Base-by-base conservation (phyloP, 1,140 invertebrate species). In the Cyclina sinensis region DNA sequence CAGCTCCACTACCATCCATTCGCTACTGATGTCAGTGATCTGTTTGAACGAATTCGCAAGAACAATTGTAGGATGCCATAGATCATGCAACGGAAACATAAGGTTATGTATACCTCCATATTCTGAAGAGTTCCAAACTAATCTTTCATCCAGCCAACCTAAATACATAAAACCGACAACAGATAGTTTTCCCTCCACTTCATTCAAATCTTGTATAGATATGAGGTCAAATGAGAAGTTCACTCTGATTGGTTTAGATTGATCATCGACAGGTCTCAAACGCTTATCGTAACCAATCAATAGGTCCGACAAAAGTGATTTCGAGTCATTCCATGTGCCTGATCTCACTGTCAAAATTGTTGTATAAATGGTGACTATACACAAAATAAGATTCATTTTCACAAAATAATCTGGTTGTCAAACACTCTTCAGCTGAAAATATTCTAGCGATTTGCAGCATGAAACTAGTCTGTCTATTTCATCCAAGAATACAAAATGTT, bases 121-220 rank as follows among this genome's bases (percentile, higher is more conserved):
- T n/a, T 18, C 21, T 5, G 46, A 18, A 18, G 70, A 68, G 30
- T 85, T 16, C 83, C 83, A 85, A 43, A 43, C n/a, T 37, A 85
- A 21, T 16, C 16, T 54, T 24, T 27, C 48, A 39, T 85, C 83
- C 9, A 37, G 54, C 83, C 83, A 85, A 16, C 5, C 18, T 14
- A 85, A 16, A n/a, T 16, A 5, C 16, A 85, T 35, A 0, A 57
- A 16, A 0, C 59, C 83, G 0, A 85, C 48, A 14, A 85, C 30
- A 39, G 48, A 74, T 35, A 85, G 51, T 59, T 30, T 76, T 59
- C 54, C 83, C 21, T 48, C 51, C 12, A 85, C 83, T 30, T 76
- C 70, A 59, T 85, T 68, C n/a, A 85, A 85, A 39, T 85, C 70
- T 57, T 76, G 68, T 9, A 85, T 76, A n/a, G 83, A 39, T 11